Conservation (phyloP, 2,797 vertebrate genomes). For the Bradypodion ventrale region DNA sequence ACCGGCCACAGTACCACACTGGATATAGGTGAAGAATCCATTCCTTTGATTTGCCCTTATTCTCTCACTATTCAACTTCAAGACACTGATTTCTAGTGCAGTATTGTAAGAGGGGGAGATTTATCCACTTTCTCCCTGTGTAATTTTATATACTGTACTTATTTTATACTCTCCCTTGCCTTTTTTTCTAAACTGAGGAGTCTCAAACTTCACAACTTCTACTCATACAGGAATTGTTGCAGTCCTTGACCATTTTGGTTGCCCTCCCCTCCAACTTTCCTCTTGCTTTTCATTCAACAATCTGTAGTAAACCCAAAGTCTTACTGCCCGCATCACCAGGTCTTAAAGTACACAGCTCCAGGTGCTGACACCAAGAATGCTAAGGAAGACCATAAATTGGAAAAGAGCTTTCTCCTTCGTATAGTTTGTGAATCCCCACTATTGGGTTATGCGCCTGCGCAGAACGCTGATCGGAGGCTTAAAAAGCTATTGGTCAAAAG, state of each 20-base stretch:
- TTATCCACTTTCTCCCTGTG: not conserved
- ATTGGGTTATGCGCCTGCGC: no score
- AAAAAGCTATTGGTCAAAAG: no score
- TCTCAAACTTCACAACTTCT: not conserved
- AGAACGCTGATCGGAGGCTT: no score
- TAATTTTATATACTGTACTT: not conserved
- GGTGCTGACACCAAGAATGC: no score
- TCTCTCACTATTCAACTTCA: not conserved
- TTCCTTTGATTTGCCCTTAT: not conserved
- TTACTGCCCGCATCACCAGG: no score
- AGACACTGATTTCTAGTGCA: not conserved
- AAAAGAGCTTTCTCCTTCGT: no score
- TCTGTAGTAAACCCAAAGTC: no score
- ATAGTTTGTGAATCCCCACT: no score
- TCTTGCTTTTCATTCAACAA: not conserved
- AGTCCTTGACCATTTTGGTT: not conserved
- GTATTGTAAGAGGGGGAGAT: not conserved
- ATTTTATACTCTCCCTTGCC: not conserved
- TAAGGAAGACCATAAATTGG: no score
- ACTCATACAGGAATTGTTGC: not conserved
- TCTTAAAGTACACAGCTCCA: no score
- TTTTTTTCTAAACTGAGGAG: not conserved
- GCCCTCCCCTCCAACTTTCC: not conserved
- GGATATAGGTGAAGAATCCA: no score
- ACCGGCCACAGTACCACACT: no score